Evolutionary conservation across 2,888 invertebrate species (phyloP).

Genomic region (Lithophane leautieri): DNA sequence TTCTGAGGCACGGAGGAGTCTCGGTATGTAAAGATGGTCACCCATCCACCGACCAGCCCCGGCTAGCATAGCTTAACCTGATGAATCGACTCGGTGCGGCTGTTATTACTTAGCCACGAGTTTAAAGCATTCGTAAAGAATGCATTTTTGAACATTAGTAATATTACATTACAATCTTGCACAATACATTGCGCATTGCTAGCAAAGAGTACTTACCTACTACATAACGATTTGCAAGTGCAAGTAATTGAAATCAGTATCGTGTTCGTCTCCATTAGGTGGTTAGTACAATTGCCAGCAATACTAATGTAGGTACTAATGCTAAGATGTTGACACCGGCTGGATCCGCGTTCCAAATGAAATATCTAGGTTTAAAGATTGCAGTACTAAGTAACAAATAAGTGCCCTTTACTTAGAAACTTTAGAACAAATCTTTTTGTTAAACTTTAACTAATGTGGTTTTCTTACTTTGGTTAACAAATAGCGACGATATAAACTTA

Average conservation of each 20-base stretch:
- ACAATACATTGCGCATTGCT: constrained; percentile 39
- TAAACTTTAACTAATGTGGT: background rate
- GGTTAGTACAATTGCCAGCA: constrained; percentile 41
- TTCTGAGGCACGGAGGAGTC: too few relatives aligned
- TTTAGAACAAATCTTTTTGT: constrained; percentile 20
- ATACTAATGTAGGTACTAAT: constrained; percentile 44
- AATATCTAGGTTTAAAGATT: constrained; percentile 54
- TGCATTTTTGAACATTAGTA: constrained; percentile 7
- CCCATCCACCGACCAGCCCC: too few relatives aligned
- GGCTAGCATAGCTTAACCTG: too few relatives aligned
- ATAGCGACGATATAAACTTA: background rate
- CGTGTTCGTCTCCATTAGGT: constrained; percentile 49
- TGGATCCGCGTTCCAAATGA: constrained; percentile 40
- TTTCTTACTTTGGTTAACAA: background rate
- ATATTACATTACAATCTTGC: constrained; percentile 18
- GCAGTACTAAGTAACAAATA: constrained; percentile 25
- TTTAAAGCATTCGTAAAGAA: background rate
- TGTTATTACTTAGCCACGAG: too few relatives aligned
- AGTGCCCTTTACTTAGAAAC: constrained; percentile 42
- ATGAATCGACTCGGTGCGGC: too few relatives aligned
- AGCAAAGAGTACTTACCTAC: constrained; percentile 28
- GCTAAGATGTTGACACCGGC: constrained; percentile 40
- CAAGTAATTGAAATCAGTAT: constrained; percentile 48
- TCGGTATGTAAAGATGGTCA: too few relatives aligned
- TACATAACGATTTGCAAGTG: constrained; percentile 46